Percentiles rank a stretch among this genome's conserved stretches.
phyloP scores from a whole-genome alignment of 2,797 vertebrate species.

The Myoxocephalus aenaeus region DNA sequence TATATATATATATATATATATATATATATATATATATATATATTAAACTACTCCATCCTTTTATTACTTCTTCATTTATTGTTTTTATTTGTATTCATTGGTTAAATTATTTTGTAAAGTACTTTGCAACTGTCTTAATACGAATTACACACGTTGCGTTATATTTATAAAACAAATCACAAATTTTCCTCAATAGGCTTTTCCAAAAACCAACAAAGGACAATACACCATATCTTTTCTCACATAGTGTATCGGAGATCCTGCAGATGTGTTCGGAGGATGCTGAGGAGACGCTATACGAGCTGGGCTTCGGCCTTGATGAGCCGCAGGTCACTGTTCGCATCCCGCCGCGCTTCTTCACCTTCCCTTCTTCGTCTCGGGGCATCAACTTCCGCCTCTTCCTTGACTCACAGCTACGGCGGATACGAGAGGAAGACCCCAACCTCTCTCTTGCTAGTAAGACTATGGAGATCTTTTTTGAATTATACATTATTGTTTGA shows the following conservation, averaged over 20 bases:
- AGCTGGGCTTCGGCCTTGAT: slow-evolving; percentile 90
- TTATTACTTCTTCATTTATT: not conserved
- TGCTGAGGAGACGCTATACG: slow-evolving; percentile 89
- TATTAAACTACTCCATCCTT: not conserved
- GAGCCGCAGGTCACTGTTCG: slow-evolving; percentile 85
- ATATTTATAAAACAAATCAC: not conserved
- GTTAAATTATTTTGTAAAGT: not conserved
- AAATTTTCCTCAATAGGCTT: not conserved
- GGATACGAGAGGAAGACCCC: slow-evolving; percentile 90
- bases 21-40: too few relatives aligned
- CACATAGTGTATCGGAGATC: slow-evolving; percentile 89
- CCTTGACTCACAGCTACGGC: slow-evolving; percentile 88
- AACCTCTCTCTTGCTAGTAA: slow-evolving; percentile 91
- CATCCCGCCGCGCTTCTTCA: slow-evolving; percentile 92
- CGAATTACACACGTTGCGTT: not conserved
- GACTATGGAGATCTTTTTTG: slow-evolving; percentile 27
- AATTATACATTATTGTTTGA: not conserved
- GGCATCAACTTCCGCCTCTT: slow-evolving; percentile 95
- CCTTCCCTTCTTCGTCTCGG: slow-evolving; percentile 86
- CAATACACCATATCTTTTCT: not conserved
- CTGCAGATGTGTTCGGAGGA: slow-evolving; percentile 88
- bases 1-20: not conserved
- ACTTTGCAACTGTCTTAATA: not conserved
- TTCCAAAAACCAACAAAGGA: not conserved
- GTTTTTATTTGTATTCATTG: not conserved